phyloP scores from a whole-genome alignment of 2,797 vertebrate species.

The Alfaro cultratus region DNA sequence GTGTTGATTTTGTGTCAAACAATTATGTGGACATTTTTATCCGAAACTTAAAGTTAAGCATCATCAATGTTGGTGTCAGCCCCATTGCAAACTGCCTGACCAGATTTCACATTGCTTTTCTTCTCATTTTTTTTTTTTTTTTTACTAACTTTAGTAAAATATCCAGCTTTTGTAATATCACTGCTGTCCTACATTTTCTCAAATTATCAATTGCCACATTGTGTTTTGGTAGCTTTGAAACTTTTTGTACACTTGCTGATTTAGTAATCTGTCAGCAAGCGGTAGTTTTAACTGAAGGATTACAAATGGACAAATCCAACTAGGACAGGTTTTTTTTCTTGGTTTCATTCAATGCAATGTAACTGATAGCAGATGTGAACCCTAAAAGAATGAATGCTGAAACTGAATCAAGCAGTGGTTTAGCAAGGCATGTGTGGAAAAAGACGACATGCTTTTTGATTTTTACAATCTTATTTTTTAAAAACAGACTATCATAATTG shows the following conservation, averaged over 20 bases:
- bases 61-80: not conserved
- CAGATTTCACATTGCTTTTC: not conserved
- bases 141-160: not conserved
- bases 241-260: not conserved
- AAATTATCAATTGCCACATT: not conserved
- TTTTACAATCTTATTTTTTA: not conserved
- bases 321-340: not conserved
- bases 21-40: not conserved
- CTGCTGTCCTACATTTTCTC: not conserved
- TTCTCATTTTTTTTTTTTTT: not conserved
- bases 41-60: not conserved
- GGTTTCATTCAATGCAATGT: not conserved
- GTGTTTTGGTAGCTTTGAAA: not conserved
- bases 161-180: not conserved
- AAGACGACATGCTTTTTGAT: not conserved
- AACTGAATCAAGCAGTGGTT: not conserved
- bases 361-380: not conserved
- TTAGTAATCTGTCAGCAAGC: not conserved
- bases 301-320: not conserved
- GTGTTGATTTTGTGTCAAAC: not conserved
- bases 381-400: not conserved
- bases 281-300: not conserved
- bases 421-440: not conserved
- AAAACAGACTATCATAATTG: not conserved
- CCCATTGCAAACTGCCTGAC: not conserved